Percentiles rank a stretch among this genome's conserved stretches.
These are phyloP conservation scores for Siniperca scherzeri DNA, from an alignment of 2,797 vertebrate species.

Conservation along the genomic window DNA sequence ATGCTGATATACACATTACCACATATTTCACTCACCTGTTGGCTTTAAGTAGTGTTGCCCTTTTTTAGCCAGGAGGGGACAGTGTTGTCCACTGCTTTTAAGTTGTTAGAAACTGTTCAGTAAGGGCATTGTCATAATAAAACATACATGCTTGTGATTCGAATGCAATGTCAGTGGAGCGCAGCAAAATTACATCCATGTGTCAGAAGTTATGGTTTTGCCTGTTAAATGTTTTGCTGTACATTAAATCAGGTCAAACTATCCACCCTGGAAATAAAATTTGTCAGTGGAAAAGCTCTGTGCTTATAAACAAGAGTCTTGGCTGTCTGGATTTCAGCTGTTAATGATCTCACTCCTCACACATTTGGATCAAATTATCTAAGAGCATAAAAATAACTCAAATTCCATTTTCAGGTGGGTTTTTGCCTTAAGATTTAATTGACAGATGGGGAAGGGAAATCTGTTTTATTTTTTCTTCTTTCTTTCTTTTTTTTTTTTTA, in stretches of 20 bases:
- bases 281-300: conserved; percentile 27
- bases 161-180: conserved; percentile 28
- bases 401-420: conserved; percentile 57
- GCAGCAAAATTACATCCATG: conserved; percentile 28
- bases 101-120: conserved; percentile 24
- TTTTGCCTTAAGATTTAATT: conserved; percentile 64
- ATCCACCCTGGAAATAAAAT: conserved; percentile 28
- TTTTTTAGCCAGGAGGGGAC: conserved; percentile 63
- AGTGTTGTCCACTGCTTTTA: conserved; percentile 55
- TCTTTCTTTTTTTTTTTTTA: background rate
- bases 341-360: conserved; percentile 10
- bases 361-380: conserved; percentile 38
- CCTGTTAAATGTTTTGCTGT: conserved; percentile 38
- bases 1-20: conserved; percentile 22
- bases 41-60: conserved; percentile 68
- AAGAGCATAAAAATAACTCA: conserved; percentile 40
- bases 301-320: conserved; percentile 3
- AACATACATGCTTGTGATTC: conserved; percentile 53
- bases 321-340: conserved; percentile 31
- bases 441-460: conserved; percentile 8
- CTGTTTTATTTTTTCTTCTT: background rate
- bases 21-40: conserved; percentile 62
- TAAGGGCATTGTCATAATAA: conserved; percentile 39
- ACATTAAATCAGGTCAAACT: conserved; percentile 50
- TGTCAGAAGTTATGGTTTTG: conserved; percentile 38